A percentile compares a stretch with the other conserved stretches of the same genome.
Evolutionary conservation across 2,888 invertebrate species (phyloP).

Genomic region (Lysandra coridon): DNA sequence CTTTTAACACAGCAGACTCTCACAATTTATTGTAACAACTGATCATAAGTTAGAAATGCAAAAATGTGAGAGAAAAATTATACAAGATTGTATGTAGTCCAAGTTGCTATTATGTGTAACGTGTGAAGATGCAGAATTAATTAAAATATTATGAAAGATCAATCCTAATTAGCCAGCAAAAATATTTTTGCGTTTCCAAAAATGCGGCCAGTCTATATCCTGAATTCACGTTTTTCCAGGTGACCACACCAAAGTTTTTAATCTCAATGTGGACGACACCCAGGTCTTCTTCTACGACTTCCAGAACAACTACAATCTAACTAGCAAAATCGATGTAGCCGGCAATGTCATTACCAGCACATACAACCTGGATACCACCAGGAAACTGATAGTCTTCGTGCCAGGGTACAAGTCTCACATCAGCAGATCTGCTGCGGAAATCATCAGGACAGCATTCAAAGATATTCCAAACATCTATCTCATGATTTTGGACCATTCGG

Average conservation of each 20-base stretch:
- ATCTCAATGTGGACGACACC: constrained; percentile 58
- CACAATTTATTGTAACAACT: no score
- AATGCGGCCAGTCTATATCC: not conserved
- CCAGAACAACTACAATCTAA: constrained; percentile 62
- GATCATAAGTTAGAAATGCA: no score
- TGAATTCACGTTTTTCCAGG: constrained; percentile 53
- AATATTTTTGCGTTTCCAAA: not conserved
- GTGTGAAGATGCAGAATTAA: no score
- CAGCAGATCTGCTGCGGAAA: constrained; percentile 59
- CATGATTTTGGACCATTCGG: constrained; percentile 68
- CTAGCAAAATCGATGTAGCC: constrained; percentile 57
- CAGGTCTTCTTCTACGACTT: constrained; percentile 70
- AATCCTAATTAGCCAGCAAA: no score
- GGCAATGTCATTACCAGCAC: constrained; percentile 53
- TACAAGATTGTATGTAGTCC: no score
- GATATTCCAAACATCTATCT: constrained; percentile 62
- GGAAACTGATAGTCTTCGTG: constrained; percentile 65
- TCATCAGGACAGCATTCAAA: constrained; percentile 62
- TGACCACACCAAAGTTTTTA: constrained; percentile 59
- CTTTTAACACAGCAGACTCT: no score
- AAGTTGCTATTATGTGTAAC: no score
- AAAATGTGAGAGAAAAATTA: no score
- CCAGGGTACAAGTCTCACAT: constrained; percentile 73
- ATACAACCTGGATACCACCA: constrained; percentile 62
- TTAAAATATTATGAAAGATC: no score